A percentile compares a stretch with the other conserved stretches of the same genome.
Evolutionary conservation across 2,888 invertebrate genomes (phyloP).

Genomic region (Caenorhabditis panamensis): DNA sequence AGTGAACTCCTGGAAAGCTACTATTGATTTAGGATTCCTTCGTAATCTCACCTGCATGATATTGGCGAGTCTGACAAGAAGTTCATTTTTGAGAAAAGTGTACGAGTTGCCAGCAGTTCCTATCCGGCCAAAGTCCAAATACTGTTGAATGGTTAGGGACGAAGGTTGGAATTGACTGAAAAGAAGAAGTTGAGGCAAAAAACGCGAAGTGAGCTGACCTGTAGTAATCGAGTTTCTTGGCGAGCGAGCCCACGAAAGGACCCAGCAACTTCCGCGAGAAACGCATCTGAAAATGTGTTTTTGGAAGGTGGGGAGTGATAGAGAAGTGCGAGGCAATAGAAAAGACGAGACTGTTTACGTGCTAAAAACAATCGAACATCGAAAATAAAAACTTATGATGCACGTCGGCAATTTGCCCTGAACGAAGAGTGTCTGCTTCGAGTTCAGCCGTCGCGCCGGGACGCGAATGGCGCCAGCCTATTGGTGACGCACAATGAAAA

Average conservation of each 20-base stretch:
- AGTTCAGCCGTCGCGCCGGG: constrained; percentile 25
- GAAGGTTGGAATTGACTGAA: constrained; percentile 79
- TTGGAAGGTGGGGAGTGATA: constrained; percentile 7
- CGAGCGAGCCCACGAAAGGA: constrained; percentile 75
- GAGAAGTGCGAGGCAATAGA: constrained; percentile 20
- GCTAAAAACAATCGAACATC: constrained; percentile 8
- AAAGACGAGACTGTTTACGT: constrained; percentile 32
- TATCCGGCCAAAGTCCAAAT: constrained; percentile 91
- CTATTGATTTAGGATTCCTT: background rate
- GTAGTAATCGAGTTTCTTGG: constrained; percentile 80
- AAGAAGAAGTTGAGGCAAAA: background rate
- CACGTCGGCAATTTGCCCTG: constrained; percentile 41
- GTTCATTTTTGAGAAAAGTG: constrained; percentile 94
- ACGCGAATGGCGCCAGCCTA: constrained; percentile 28
- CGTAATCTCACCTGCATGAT: constrained; percentile 88
- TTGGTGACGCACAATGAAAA: constrained; percentile 11
- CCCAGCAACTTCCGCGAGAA: constrained; percentile 74
- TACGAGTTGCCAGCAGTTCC: constrained; percentile 89
- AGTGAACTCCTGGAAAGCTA: constrained; percentile 89
- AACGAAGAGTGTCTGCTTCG: constrained; percentile 10
- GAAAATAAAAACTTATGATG: constrained; percentile 30
- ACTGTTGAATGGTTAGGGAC: constrained; percentile 80
- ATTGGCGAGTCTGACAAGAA: constrained; percentile 95
- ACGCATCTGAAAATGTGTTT: constrained; percentile 66
- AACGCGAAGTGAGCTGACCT: constrained; percentile 49